phyloP scores from a whole-genome alignment of 2,888 invertebrate species.

The Cheilosia urbana region DNA sequence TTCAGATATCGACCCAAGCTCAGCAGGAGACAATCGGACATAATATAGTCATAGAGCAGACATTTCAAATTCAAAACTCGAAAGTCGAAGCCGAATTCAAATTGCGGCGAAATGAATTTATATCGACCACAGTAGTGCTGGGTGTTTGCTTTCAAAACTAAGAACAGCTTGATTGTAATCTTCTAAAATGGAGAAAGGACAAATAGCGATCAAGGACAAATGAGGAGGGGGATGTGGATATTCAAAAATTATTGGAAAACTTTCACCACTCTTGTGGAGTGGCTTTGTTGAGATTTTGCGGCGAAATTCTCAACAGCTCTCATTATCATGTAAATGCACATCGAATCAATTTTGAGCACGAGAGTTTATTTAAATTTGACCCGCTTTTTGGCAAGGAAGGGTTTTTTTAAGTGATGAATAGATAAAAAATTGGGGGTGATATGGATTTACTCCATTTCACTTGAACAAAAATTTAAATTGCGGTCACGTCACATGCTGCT shows the following conservation, averaged over 20 bases:
- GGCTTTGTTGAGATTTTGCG: conserved; percentile 2
- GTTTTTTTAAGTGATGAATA: conserved; percentile 15
- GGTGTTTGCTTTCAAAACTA: conserved; percentile 8
- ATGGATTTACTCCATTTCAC: too few species aligned
- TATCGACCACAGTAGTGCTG: neutral
- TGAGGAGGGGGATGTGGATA: too few species aligned
- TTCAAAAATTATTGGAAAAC: conserved; percentile 44
- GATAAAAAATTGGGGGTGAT: neutral
- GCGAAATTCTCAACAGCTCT: conserved; percentile 36
- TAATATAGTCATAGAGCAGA: neutral
- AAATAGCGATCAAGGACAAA: neutral
- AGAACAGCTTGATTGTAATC: conserved; percentile 41
- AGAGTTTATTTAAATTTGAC: neutral
- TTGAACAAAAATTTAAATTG: too few species aligned
- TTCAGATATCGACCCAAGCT: neutral
- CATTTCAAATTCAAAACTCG: neutral
- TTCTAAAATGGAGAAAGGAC: neutral
- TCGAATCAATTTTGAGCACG: conserved; percentile 39
- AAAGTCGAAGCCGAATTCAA: neutral
- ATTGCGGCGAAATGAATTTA: neutral
- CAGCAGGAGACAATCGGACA: neutral
- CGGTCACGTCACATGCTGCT: too few species aligned
- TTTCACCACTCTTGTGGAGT: conserved; percentile 39
- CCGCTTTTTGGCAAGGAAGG: conserved; percentile 7
- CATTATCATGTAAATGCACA: conserved; percentile 48